These are phyloP conservation scores for Dipodomys stephensi DNA, from an alignment of 2,113 vertebrate species.

Conservation along the genomic window DNA sequence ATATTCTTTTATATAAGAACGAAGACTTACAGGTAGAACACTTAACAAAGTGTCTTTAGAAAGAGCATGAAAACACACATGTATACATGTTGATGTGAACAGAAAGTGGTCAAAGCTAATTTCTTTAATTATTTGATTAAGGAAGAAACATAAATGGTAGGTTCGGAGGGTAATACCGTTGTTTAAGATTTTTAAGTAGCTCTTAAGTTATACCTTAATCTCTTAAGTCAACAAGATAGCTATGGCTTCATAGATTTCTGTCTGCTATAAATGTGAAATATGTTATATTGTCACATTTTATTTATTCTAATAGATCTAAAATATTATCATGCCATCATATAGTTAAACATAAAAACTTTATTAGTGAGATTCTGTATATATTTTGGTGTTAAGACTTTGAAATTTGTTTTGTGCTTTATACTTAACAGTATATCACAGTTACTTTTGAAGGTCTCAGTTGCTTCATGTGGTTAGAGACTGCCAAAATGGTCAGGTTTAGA, in stretches of 20 bases:
- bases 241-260: neutral
- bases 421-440: constrained; percentile 1
- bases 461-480: neutral
- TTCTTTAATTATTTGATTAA: constrained; percentile 39
- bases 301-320: constrained; percentile 20
- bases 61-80: too few relatives aligned
- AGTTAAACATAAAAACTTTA: constrained; percentile 24
- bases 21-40: neutral
- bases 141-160: neutral
- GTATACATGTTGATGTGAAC: too few relatives aligned
- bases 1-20: neutral
- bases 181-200: constrained; percentile 8
- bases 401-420: constrained; percentile 8
- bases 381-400: constrained; percentile 29
- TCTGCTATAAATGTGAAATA: constrained; percentile 31
- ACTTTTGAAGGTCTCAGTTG: neutral
- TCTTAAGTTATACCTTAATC: neutral
- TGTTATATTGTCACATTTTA: neutral
- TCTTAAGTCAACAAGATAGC: neutral
- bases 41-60: constrained; percentile 7
- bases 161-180: neutral
- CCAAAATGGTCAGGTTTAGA: neutral
- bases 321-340: neutral
- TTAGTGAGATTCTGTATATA: constrained; percentile 16
- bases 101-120: neutral